phyloP scores from a whole-genome alignment of 2,113 vertebrate species.

The Channa maculata region DNA sequence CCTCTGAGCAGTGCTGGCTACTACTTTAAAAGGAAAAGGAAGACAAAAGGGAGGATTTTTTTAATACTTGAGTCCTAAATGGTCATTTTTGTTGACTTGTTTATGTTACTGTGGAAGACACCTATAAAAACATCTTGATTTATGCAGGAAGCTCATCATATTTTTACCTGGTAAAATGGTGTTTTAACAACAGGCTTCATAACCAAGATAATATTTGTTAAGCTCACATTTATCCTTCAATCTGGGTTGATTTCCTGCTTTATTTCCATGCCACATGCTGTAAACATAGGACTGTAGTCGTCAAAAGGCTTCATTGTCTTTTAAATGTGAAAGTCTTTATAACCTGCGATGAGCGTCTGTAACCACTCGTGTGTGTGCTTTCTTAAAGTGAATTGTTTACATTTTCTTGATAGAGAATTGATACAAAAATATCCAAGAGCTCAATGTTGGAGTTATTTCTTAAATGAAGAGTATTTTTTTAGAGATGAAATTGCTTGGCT shows the following conservation, averaged over 20 bases:
- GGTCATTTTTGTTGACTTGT: constrained; percentile 51
- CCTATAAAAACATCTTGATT: constrained; percentile 21
- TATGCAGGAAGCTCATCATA: constrained; percentile 34
- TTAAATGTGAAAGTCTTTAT: constrained; percentile 72
- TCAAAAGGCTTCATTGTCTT: constrained; percentile 31
- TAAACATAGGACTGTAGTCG: constrained; percentile 26
- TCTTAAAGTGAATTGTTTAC: constrained; percentile 70
- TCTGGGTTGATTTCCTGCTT: constrained; percentile 21
- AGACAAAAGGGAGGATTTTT: constrained; percentile 26
- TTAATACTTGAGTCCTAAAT: constrained; percentile 58
- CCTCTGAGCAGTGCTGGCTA: constrained; percentile 58
- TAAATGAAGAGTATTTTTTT: constrained; percentile 28
- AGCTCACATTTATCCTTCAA: constrained; percentile 2
- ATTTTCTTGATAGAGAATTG: constrained; percentile 43
- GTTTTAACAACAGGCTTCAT: constrained; percentile 37
- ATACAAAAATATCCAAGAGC: neutral
- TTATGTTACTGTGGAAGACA: constrained; percentile 42
- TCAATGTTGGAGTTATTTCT: constrained; percentile 4
- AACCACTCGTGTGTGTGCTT: constrained; percentile 66
- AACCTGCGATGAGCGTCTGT: constrained; percentile 53
- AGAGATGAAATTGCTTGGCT: constrained; percentile 11
- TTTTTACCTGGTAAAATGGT: constrained; percentile 17
- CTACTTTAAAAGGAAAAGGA: constrained; percentile 49
- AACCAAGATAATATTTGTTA: constrained; percentile 24
- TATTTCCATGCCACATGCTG: constrained; percentile 31